These are phyloP conservation scores for Illadopsis cleaveri DNA, from an alignment of 2,113 vertebrate species.

Conservation along the genomic window DNA sequence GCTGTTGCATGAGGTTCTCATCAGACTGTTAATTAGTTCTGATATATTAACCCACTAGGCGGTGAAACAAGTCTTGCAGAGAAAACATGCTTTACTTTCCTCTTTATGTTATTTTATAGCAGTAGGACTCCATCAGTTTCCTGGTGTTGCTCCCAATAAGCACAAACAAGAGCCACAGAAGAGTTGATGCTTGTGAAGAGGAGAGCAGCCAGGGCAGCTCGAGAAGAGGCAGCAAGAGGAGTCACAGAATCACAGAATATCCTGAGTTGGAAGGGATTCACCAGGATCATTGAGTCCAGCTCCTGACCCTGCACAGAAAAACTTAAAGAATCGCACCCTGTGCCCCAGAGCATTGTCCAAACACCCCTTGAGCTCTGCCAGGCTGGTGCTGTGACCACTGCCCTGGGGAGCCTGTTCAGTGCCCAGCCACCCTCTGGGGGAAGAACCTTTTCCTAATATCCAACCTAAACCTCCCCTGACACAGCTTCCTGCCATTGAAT, in stretches of 20 bases:
- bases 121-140: not conserved
- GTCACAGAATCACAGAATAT: not conserved
- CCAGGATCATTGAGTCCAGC: rapidly evolving
- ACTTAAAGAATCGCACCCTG: not conserved
- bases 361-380: not conserved
- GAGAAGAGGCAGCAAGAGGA: not conserved
- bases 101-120: not conserved
- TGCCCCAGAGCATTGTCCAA: not conserved
- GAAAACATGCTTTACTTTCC: not conserved
- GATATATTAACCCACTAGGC: not conserved
- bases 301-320: not conserved
- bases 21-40: slow-evolving; percentile 32
- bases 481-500: not conserved
- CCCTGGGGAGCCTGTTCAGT: not conserved
- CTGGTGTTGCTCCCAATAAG: not conserved
- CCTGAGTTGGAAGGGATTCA: not conserved
- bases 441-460: not conserved
- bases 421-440: not conserved
- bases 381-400: not conserved
- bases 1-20: not conserved
- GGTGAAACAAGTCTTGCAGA: not conserved
- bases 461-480: not conserved
- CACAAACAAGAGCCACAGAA: not conserved
- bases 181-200: not conserved
- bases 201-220: not conserved